phyloP scores from a whole-genome alignment of 35 echinoderm and acorn worm genomes.

The Apostichopus californicus region DNA sequence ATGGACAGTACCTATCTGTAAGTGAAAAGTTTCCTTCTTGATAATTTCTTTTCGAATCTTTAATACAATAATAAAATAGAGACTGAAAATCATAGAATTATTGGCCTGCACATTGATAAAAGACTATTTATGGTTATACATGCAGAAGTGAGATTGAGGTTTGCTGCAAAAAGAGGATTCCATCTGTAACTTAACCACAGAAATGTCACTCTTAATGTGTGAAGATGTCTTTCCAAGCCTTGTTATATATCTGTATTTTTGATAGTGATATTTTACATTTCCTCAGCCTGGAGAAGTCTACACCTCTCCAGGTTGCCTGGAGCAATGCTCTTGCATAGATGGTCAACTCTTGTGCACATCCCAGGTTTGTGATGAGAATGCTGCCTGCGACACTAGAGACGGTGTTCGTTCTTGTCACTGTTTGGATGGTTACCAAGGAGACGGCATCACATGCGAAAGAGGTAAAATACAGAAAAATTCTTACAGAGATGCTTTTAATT shows the following conservation, averaged over 20 bases:
- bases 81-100: no score
- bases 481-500: no score
- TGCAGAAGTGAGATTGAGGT: no score
- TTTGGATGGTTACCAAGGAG: conserved; percentile 31
- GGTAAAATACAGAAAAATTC: conserved; percentile 22
- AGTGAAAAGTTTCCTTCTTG: neutral
- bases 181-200: no score
- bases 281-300: conserved; percentile 32
- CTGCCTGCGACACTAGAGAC: conserved; percentile 24
- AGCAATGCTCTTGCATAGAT: conserved; percentile 12
- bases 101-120: no score
- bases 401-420: conserved; percentile 40
- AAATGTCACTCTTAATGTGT: no score
- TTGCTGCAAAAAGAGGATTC: no score
- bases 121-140: no score
- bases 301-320: neutral
- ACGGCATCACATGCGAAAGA: conserved; percentile 38
- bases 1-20: conserved; percentile 33
- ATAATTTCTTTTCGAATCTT: neutral
- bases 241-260: no score
- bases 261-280: neutral
- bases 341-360: neutral
- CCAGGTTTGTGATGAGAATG: neutral
- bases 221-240: no score
- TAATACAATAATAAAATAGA: neutral